phyloP scores from a whole-genome alignment of 2,888 invertebrate species.

The Drosophila leonis region DNA sequence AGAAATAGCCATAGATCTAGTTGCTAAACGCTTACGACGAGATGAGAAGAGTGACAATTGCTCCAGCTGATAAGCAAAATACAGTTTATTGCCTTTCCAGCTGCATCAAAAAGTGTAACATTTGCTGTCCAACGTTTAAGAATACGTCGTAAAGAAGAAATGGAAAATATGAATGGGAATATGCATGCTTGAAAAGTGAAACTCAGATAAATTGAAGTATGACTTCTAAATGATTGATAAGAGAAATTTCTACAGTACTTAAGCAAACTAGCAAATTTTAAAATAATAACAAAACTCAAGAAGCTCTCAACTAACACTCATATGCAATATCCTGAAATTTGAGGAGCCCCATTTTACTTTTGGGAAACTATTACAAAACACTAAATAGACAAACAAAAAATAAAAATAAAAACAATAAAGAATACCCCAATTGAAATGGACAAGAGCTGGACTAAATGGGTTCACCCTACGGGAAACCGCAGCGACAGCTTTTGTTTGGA shows the following conservation, averaged over 20 bases:
- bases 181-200: too few species aligned
- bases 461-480: constrained; percentile 13
- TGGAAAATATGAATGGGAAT: neutral
- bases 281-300: neutral
- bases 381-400: neutral
- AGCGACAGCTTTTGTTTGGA: constrained; percentile 15
- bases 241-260: neutral
- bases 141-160: neutral
- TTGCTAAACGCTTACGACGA: too few species aligned
- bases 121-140: neutral
- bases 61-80: too few species aligned
- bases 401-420: too few species aligned
- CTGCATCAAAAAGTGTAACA: too few species aligned
- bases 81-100: too few species aligned
- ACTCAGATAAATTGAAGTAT: too few species aligned
- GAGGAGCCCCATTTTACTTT: neutral
- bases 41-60: too few species aligned
- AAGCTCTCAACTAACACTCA: neutral
- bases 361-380: neutral
- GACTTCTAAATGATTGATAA: too few species aligned
- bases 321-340: neutral
- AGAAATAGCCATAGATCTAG: neutral
- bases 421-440: constrained; percentile 14
- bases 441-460: constrained; percentile 4
- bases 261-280: neutral